phyloP scores from a whole-genome alignment of 2,797 vertebrate species.

The Malurus leucopterus region DNA sequence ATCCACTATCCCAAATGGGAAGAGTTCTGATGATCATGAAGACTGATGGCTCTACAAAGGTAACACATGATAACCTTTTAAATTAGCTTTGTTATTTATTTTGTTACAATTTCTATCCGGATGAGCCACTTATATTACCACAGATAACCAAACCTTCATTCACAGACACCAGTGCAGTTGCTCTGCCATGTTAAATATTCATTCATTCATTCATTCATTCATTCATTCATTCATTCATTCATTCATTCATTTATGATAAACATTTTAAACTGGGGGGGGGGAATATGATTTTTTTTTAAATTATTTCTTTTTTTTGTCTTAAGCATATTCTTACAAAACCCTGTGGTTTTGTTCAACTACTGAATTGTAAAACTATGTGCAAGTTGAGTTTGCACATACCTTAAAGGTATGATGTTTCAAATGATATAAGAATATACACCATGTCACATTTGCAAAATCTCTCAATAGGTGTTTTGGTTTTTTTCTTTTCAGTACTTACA shows the following conservation, averaged over 20 bases:
- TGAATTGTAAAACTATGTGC: not conserved
- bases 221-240: not conserved
- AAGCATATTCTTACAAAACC: not conserved
- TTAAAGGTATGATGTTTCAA: not conserved
- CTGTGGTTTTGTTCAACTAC: not conserved
- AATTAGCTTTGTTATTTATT: constrained; percentile 64
- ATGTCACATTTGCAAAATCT: not conserved
- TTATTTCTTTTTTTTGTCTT: not conserved
- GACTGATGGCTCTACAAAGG: constrained; percentile 23
- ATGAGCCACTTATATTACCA: not conserved
- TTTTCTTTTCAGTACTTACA: not conserved
- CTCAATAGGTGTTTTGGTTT: rapidly evolving
- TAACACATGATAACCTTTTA: constrained; percentile 66
- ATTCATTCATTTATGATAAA: not conserved
- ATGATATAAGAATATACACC: not conserved
- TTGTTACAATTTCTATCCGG: not conserved
- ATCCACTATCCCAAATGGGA: not conserved
- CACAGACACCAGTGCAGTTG: not conserved
- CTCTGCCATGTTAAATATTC: not conserved
- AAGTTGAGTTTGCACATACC: not conserved
- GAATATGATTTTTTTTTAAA: not conserved
- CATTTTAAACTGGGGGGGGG: not conserved
- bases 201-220: not conserved
- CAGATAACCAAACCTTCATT: not conserved
- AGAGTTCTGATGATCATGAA: constrained; percentile 44